Conservation (phyloP, 2,888 invertebrate species). For the Pammene aurita region DNA sequence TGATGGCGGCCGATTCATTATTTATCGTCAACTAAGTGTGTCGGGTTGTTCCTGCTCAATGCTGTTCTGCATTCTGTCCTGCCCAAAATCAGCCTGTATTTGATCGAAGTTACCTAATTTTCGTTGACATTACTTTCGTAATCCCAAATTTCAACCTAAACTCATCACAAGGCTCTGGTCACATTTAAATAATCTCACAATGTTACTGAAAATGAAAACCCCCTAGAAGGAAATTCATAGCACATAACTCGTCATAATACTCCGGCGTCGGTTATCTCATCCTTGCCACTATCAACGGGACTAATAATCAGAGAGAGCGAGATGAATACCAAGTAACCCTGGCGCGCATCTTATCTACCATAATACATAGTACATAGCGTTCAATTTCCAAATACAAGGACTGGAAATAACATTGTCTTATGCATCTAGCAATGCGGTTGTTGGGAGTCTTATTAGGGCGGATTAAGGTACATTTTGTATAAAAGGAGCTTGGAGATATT, state of each 20-base stretch:
- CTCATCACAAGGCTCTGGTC: neutral
- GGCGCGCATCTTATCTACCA: conserved; percentile 45
- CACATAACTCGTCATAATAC: conserved; percentile 38
- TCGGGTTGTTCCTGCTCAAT: no score
- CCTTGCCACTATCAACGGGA: conserved; percentile 50
- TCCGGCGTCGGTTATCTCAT: conserved; percentile 46
- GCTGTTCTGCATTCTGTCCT: no score
- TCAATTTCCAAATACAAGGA: conserved; percentile 31
- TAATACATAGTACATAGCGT: conserved; percentile 49
- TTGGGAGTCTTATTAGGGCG: conserved; percentile 3
- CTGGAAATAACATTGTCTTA: conserved; percentile 3
- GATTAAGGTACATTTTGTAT: conserved; percentile 7
- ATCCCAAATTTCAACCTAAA: neutral
- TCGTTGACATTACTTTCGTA: neutral
- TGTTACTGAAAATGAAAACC: neutral
- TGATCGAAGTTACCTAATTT: neutral
- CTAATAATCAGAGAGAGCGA: conserved; percentile 53
- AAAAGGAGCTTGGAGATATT: neutral
- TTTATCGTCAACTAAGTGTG: no score
- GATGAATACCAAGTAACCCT: conserved; percentile 54
- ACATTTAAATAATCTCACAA: conserved; percentile 24
- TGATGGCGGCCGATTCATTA: no score
- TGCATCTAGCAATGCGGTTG: neutral
- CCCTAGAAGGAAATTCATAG: conserved; percentile 29
- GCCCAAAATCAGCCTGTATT: no score